Base-by-base conservation (phyloP, 2,888 invertebrate genomes). In the Ashinkailepas kermadecensis region DNA sequence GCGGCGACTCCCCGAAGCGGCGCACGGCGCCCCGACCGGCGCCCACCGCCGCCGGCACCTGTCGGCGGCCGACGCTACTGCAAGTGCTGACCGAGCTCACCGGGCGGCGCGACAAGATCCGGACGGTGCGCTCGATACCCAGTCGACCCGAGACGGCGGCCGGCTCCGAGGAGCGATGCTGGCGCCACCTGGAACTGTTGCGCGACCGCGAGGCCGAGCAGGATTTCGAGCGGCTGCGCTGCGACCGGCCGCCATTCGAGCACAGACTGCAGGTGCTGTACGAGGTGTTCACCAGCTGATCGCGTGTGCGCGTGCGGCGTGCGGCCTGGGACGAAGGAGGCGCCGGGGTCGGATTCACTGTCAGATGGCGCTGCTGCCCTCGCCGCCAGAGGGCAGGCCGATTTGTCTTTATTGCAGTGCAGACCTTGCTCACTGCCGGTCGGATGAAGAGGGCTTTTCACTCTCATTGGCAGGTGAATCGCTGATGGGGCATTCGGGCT, bases 211-310 rank as follows among this genome's bases (percentile, higher is more conserved):
- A 3, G 74, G 74, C 54, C 10, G 74, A 74, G 56, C 54, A 56
- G 10, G 56, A 56, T 10, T 74, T 54, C 74, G 74, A 74, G 54
- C 54, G 56, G 74, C 56, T 74, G 56, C 74, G 74, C 21, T 74
- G 74, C 56, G 56, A 18, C 21, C 74, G 54, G 74, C 74, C 74
- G 54, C 74, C 74, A 21, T 74, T 74, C 74, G 74, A 74, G 39
- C 54, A 74, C 21, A 23, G 74, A 9, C 56, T 74, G 56, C 56
- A 23, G 74, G 74, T 74, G 74, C 21, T 56, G 18, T 18, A 56
- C 21, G 74, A 74, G 56, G 74, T 74, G 56, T 74, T 56, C 18
- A 54, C 70, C 54, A 74, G 74, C 18, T 74, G 74, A 74, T 56
- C 39, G 39, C 39, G 39, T 39, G 39, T 39, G 39, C 39, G 39